Percentiles rank a stretch among this genome's conserved stretches.
phyloP scores from a whole-genome alignment of 2,797 vertebrate genomes.

The Dendrocincla tyrannina region DNA sequence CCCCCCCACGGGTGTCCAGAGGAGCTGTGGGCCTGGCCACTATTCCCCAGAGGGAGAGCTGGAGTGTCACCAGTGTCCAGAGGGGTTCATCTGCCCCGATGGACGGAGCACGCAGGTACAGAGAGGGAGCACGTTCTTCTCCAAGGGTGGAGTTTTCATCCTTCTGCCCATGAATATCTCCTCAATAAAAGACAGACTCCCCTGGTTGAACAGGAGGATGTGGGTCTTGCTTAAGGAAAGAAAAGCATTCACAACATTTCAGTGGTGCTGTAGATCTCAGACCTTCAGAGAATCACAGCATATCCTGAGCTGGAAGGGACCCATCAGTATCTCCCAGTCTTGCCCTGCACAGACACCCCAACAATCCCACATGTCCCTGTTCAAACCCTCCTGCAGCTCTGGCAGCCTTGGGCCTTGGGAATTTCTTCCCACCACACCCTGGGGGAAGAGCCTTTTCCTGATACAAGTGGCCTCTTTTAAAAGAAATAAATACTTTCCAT shows the following conservation, averaged over 20 bases:
- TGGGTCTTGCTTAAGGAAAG: background rate
- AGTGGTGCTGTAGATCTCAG: too few species aligned
- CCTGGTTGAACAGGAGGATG: background rate
- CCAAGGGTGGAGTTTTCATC: background rate
- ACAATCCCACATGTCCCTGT: background rate
- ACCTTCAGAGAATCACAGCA: background rate
- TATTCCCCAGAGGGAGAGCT: slow-evolving; percentile 82
- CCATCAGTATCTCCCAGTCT: too few species aligned
- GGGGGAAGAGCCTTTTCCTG: background rate
- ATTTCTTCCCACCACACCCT: too few species aligned
- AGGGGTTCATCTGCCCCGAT: slow-evolving; percentile 77
- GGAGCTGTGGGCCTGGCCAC: slow-evolving; percentile 78
- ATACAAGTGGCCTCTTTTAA: background rate
- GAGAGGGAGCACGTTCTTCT: rapidly evolving
- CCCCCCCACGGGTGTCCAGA: slow-evolving; percentile 55
- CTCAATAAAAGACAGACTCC: background rate
- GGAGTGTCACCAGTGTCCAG: slow-evolving; percentile 80
- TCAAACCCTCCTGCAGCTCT: background rate
- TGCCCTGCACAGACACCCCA: background rate
- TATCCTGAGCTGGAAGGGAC: background rate
- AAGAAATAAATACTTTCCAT: background rate
- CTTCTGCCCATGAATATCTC: background rate
- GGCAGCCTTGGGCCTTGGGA: too few species aligned
- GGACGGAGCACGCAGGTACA: slow-evolving; percentile 80
- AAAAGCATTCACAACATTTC: background rate